Base-by-base conservation (phyloP, 92 coral and sea anemone species). In the Umimayanthus chanpuru region DNA sequence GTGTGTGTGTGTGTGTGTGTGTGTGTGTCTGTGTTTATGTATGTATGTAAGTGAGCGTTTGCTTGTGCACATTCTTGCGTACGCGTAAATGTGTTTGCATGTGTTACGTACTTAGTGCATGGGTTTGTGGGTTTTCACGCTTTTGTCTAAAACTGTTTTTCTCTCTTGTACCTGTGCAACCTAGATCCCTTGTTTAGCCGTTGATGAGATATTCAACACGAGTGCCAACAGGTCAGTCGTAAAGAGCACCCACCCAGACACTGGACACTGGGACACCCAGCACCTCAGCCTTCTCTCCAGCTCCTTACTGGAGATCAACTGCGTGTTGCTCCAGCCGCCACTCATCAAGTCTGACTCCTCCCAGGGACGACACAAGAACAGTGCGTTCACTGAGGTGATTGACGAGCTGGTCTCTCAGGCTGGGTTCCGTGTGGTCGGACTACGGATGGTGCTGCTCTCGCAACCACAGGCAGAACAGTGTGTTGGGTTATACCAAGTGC, bases 221-320 rank as follows among this genome's bases (percentile, higher is more conserved):
- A 82, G 89, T 64, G 26, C 92, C 79, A 91, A 86, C 50, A 85
- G 99, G 76, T 23, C 84, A 7, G 89, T 90, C 28, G 86, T 80
- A 10, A 84, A 91, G 58, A 92, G 86, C 50, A 89, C 91, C 44
- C 80, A 90, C 36, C 82, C 76, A 36, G 50, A 40, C 38, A 43
- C 77, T 2, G 78, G 79, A 81, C 84, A 72, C 88, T 77, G 85
- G 73, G 70, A 66, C 65, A 77, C 88, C 9, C 76, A 40, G 50
- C 88, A 86, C 28, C 44, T 71, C 41, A 83, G 87, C 50, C 66
- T 83, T 26, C 89, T 95, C 0, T 94, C 96, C 50, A 92, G 95
- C 81, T 97, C 98, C 26, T 88, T 97, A 67, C 92, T 97, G 20
- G 97, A 97, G 88, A 81, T 95, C 85, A 97, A 97, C 90, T 97